These are phyloP conservation scores for Amphiduros pacificus DNA, from an alignment of 2,888 invertebrate genomes.

Conservation along the genomic window DNA sequence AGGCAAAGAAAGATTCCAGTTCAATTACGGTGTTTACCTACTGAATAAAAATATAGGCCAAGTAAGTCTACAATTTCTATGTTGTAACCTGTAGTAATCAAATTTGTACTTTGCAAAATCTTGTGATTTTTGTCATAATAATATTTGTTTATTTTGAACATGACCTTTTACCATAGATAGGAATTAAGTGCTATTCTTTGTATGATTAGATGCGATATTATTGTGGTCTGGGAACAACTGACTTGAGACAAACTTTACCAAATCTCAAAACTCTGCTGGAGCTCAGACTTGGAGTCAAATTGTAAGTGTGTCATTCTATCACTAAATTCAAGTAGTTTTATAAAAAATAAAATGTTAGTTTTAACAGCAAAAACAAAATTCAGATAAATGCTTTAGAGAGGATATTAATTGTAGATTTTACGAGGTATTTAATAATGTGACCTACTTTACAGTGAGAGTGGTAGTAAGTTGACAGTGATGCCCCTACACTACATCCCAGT, in stretches of 20 bases:
- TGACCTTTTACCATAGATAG: too few species aligned
- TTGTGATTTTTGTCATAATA: too few species aligned
- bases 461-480: slow-evolving; percentile 3
- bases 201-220: slow-evolving; percentile 73
- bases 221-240: slow-evolving; percentile 72
- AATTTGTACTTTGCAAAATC: too few species aligned
- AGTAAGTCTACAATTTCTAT: too few species aligned
- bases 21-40: slow-evolving; percentile 87
- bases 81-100: too few species aligned
- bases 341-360: not conserved
- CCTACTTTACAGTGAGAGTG: slow-evolving; percentile 3
- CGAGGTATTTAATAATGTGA: not conserved
- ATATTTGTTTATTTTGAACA: too few species aligned
- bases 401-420: not conserved
- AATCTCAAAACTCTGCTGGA: slow-evolving; percentile 71
- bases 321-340: not conserved
- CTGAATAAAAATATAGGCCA: slow-evolving; percentile 95
- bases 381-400: not conserved
- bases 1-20: slow-evolving; percentile 77
- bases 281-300: slow-evolving; percentile 48
- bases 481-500: slow-evolving; percentile 13
- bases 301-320: slow-evolving; percentile 41
- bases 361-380: not conserved
- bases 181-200: too few species aligned
- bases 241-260: slow-evolving; percentile 76